Conservation (phyloP, 2,113 vertebrate species). For the Anser cygnoides region DNA sequence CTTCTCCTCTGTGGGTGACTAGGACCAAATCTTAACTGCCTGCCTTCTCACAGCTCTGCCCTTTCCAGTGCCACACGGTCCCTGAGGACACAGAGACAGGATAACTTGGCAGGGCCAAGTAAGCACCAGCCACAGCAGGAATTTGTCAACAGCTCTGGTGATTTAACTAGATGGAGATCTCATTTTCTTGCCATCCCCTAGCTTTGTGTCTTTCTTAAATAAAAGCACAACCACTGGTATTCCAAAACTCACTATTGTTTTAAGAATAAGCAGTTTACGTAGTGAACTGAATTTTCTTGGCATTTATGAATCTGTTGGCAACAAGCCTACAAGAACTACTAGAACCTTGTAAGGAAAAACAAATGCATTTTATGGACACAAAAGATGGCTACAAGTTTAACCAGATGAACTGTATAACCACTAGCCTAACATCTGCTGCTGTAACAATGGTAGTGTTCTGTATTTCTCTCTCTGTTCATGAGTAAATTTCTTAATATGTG, state of each 20-base stretch:
- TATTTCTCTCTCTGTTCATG: not conserved
- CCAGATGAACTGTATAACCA: not conserved
- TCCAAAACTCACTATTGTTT: not conserved
- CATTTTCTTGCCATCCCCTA: not conserved
- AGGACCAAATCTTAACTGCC: not conserved
- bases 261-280: not conserved
- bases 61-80: not conserved
- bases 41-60: not conserved
- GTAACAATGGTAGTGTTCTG: fast-evolving
- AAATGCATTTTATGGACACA: not conserved
- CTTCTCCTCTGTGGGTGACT: not conserved
- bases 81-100: not conserved
- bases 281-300: not conserved
- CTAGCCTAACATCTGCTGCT: not conserved
- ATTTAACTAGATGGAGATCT: not conserved
- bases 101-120: not conserved
- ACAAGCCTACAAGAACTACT: not conserved
- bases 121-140: not conserved
- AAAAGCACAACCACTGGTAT: not conserved
- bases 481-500: not conserved
- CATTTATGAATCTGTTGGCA: not conserved
- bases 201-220: not conserved
- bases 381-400: not conserved
- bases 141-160: not conserved
- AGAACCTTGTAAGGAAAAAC: not conserved